phyloP scores from a whole-genome alignment of 2,797 vertebrate genomes.

The Hephaestus fuliginosus region DNA sequence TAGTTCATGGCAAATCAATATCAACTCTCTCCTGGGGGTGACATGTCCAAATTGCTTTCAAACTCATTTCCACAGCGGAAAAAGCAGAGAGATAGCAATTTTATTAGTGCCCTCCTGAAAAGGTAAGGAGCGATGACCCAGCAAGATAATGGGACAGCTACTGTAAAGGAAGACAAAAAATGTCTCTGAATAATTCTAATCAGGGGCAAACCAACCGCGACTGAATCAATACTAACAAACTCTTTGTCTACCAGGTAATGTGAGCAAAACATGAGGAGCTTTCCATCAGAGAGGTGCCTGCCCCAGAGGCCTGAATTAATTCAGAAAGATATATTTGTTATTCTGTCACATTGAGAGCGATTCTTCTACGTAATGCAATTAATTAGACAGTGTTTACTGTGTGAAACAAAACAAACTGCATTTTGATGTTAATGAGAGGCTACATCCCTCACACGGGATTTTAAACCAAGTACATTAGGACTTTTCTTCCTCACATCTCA shows the following conservation, averaged over 20 bases:
- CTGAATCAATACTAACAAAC: constrained; percentile 51
- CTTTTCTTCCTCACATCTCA: constrained; percentile 40
- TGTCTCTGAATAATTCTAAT: constrained; percentile 57
- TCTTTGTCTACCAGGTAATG: constrained; percentile 57
- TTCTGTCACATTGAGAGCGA: constrained; percentile 63
- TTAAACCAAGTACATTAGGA: constrained; percentile 57
- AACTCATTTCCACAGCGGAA: constrained; percentile 83
- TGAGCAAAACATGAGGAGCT: constrained; percentile 37
- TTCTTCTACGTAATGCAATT: constrained; percentile 71
- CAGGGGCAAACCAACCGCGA: constrained; percentile 45
- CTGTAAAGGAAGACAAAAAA: constrained; percentile 67
- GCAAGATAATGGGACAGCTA: constrained; percentile 69
- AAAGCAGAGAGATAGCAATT: constrained; percentile 78
- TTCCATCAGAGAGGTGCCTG: constrained; percentile 47
- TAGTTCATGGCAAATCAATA: constrained; percentile 85
- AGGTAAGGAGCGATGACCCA: constrained; percentile 76
- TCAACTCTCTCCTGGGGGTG: constrained; percentile 79
- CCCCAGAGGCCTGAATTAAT: constrained; percentile 58
- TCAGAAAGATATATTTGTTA: constrained; percentile 70
- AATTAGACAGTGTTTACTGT: constrained; percentile 73
- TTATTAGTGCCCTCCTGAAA: constrained; percentile 79
- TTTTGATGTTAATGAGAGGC: constrained; percentile 70
- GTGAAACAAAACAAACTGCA: constrained; percentile 71
- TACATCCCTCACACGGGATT: constrained; percentile 53
- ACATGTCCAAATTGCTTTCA: constrained; percentile 86